phyloP scores from a whole-genome alignment of 2,113 vertebrate genomes.

The Salvelinus alpinus region DNA sequence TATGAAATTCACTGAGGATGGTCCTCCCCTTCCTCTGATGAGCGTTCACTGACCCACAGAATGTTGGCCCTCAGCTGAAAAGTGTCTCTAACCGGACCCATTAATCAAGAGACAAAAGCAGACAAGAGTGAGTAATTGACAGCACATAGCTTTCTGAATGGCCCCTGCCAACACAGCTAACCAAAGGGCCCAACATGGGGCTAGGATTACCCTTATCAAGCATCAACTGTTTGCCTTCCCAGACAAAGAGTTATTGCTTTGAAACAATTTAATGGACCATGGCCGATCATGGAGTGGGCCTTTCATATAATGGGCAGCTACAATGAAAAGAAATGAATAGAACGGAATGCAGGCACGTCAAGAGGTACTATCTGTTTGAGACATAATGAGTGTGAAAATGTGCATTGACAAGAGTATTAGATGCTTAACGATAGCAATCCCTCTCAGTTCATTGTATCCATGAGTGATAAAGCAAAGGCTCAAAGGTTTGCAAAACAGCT shows the following conservation, averaged over 20 bases:
- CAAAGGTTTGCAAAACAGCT: too few species aligned
- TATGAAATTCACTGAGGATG: too few species aligned
- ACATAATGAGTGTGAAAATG: slow-evolving; percentile 51
- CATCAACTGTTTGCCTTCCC: slow-evolving; percentile 67
- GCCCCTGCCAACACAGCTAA: slow-evolving; percentile 36
- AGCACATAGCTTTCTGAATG: slow-evolving; percentile 60
- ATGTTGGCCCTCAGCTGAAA: slow-evolving; percentile 50
- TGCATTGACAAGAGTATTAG: slow-evolving; percentile 26
- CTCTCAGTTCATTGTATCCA: too few species aligned
- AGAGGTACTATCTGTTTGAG: slow-evolving; percentile 57
- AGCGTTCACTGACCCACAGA: slow-evolving; percentile 17
- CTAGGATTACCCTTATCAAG: slow-evolving; percentile 69
- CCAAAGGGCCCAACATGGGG: neutral
- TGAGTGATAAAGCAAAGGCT: too few species aligned
- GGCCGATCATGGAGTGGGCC: too few species aligned
- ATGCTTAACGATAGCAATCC: neutral
- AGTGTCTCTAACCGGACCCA: slow-evolving; percentile 62
- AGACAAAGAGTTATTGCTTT: slow-evolving; percentile 66
- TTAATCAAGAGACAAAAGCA: slow-evolving; percentile 68
- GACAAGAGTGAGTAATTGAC: slow-evolving; percentile 52
- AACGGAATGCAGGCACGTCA: slow-evolving; percentile 43
- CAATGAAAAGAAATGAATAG: slow-evolving; percentile 45
- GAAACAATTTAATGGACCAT: slow-evolving; percentile 16
- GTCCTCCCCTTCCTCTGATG: too few species aligned
- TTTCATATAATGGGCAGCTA: slow-evolving; percentile 27